A percentile compares a stretch with the other conserved stretches of the same genome.
These are phyloP conservation scores for Cordilura impudica DNA, from an alignment of 2,888 invertebrate species.

Conservation along the genomic window DNA sequence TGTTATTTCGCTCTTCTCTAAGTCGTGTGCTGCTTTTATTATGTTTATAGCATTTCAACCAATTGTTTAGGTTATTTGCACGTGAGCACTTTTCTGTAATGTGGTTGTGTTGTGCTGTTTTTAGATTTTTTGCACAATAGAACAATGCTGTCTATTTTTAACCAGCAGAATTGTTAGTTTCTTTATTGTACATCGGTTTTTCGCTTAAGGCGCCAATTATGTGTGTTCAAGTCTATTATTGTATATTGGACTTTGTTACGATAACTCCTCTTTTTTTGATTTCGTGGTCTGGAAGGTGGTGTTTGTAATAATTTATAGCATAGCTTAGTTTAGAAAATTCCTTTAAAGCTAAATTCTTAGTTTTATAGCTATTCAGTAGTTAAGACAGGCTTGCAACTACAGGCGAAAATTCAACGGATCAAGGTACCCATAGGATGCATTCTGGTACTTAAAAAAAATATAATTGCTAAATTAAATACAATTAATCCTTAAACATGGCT, in stretches of 20 bases:
- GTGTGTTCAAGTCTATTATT: conserved; percentile 3
- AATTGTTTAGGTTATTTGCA: conserved; percentile 50
- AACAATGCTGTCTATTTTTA: conserved; percentile 59
- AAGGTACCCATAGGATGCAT: no score
- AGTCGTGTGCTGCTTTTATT: conserved; percentile 42
- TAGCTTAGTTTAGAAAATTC: neutral
- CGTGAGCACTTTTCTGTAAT: conserved; percentile 38
- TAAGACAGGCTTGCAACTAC: neutral
- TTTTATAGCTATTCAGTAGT: no score
- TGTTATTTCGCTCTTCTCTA: conserved; percentile 24
- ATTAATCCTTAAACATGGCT: no score
- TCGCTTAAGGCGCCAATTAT: conserved; percentile 57
- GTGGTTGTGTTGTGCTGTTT: neutral
- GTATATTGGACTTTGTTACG: neutral
- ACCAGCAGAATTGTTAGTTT: conserved; percentile 29
- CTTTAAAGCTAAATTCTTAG: neutral
- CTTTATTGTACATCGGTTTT: conserved; percentile 36
- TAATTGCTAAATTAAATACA: no score
- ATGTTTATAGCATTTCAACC: neutral
- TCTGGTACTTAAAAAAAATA: no score
- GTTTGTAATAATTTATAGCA: neutral
- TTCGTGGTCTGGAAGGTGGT: neutral
- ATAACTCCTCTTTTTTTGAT: neutral
- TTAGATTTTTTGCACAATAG: conserved; percentile 19
- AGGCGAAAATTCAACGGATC: neutral